phyloP scores from a whole-genome alignment of 23 tunicate genomes.

The Halocynthia roretzi region DNA sequence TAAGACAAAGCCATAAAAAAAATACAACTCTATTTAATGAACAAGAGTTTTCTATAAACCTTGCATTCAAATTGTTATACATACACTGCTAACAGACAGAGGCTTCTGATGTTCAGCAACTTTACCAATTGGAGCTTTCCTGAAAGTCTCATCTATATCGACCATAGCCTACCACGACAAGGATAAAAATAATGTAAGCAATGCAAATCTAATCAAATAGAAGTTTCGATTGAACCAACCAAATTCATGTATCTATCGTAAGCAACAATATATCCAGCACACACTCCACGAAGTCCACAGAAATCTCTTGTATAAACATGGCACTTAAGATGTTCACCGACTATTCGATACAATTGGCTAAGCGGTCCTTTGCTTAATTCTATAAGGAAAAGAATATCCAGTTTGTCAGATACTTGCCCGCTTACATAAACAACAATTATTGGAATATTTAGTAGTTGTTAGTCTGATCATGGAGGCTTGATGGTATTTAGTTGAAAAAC shows the following conservation, averaged over 20 bases:
- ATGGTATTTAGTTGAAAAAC: too few relatives aligned
- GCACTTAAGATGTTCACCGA: slow-evolving; percentile 29
- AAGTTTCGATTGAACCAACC: slow-evolving; percentile 16
- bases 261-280: slow-evolving; percentile 54
- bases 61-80: neutral
- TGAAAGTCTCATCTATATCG: slow-evolving; percentile 73
- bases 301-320: slow-evolving; percentile 56
- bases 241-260: slow-evolving; percentile 75
- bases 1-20: neutral
- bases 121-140: slow-evolving; percentile 47
- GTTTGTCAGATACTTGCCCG: neutral
- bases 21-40: neutral
- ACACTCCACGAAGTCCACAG: slow-evolving; percentile 58
- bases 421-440: slow-evolving; percentile 1
- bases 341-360: slow-evolving; percentile 33
- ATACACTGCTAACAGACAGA: slow-evolving; percentile 31
- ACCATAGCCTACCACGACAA: slow-evolving; percentile 49
- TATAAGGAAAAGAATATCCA: neutral
- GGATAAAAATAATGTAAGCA: neutral
- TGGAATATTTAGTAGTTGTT: neutral
- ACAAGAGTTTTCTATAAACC: neutral
- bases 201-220: neutral
- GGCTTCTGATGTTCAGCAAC: slow-evolving; percentile 62
- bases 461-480: too few relatives aligned
- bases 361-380: slow-evolving; percentile 53